phyloP scores from a whole-genome alignment of 2,797 vertebrate species.

The Crocodylus rhombifer region DNA sequence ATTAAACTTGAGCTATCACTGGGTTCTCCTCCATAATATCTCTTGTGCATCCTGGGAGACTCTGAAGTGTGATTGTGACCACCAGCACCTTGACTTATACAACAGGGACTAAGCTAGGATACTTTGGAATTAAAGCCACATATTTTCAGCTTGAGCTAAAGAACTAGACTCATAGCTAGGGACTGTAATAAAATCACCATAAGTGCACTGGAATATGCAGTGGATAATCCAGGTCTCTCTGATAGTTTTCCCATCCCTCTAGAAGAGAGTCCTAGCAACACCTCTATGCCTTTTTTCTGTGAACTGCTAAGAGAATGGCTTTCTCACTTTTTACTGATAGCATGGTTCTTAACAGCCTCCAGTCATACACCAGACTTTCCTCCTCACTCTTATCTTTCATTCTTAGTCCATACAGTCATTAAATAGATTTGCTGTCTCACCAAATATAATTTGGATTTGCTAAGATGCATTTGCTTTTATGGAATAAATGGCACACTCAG shows the following conservation, averaged over 20 bases:
- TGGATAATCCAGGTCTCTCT: background rate
- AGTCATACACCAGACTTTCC: background rate
- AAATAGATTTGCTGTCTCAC: background rate
- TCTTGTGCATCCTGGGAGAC: background rate
- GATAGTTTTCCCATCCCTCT: background rate
- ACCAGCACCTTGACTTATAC: background rate
- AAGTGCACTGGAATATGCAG: background rate
- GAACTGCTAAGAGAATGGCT: background rate
- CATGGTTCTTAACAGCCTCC: background rate
- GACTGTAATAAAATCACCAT: background rate
- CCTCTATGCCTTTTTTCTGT: background rate
- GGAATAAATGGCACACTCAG: background rate
- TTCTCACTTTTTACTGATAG: background rate
- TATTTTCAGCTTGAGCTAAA: background rate
- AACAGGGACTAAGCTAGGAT: background rate
- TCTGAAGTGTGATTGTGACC: background rate
- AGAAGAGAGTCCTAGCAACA: background rate
- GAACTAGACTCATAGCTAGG: accelerated
- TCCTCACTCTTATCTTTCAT: accelerated
- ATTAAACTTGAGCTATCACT: background rate
- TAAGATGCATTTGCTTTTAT: accelerated
- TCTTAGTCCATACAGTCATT: background rate
- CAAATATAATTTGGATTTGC: background rate
- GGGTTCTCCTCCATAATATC: background rate
- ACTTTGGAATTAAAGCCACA: background rate